phyloP scores from a whole-genome alignment of 1,140 invertebrate species.

The Venturia canescens region DNA sequence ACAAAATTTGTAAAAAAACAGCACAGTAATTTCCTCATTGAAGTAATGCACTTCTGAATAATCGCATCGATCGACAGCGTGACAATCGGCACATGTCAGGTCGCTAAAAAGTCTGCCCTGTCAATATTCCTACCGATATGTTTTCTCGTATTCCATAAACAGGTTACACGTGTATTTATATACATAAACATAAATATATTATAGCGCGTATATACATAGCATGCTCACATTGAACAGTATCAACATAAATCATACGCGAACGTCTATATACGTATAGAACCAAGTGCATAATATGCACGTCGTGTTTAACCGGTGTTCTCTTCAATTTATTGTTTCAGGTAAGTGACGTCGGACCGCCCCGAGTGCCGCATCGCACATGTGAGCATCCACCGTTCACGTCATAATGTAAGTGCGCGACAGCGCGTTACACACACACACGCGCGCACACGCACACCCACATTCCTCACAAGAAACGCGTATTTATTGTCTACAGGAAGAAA shows the following conservation, averaged over 20 bases:
- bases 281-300: conserved; percentile 68
- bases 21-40: too few species aligned
- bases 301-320: conserved; percentile 68
- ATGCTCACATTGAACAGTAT: conserved; percentile 12
- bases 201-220: not conserved
- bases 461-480: conserved; percentile 4
- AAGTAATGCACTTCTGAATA: too few species aligned
- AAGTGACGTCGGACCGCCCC: conserved; percentile 74
- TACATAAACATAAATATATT: not conserved
- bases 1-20: too few species aligned
- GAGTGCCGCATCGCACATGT: conserved; percentile 65
- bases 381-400: conserved; percentile 68
- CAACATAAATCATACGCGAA: conserved; percentile 67
- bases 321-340: conserved; percentile 78
- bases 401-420: conserved; percentile 74
- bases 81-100: too few species aligned
- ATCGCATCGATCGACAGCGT: too few species aligned
- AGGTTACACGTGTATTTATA: too few species aligned
- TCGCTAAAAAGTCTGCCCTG: too few species aligned
- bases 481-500: not conserved
- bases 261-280: conserved; percentile 60
- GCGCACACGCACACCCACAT: conserved; percentile 1
- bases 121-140: too few species aligned
- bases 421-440: conserved; percentile 47
- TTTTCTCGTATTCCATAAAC: too few species aligned